These are phyloP conservation scores for Gadus chalcogrammus DNA, from an alignment of 2,113 vertebrate genomes.

Conservation along the genomic window DNA sequence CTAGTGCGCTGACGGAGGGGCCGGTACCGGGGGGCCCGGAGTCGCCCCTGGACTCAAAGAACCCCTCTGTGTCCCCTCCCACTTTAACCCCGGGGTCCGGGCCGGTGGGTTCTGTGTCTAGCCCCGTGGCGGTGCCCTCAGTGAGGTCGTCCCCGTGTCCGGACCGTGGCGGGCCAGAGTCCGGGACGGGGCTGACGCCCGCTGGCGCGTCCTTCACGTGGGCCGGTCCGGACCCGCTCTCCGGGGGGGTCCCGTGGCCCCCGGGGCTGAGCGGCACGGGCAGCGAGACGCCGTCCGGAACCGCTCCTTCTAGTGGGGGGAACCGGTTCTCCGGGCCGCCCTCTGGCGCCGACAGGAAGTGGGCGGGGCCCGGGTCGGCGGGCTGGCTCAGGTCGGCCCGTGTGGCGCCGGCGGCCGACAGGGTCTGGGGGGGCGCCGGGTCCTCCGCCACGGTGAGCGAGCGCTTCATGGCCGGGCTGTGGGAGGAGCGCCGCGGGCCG, in stretches of 20 bases:
- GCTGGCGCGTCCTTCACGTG: too few species aligned
- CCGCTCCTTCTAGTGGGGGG: slow-evolving; percentile 71
- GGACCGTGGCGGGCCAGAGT: too few species aligned
- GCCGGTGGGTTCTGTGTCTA: too few species aligned
- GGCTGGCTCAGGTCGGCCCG: slow-evolving; percentile 55
- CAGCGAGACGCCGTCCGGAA: slow-evolving; percentile 52
- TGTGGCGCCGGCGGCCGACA: slow-evolving; percentile 56
- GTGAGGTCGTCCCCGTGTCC: too few species aligned
- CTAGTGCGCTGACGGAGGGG: too few species aligned
- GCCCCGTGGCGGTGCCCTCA: too few species aligned
- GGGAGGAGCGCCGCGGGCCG: slow-evolving; percentile 59
- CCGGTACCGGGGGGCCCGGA: slow-evolving; percentile 35
- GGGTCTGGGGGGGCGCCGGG: slow-evolving; percentile 64
- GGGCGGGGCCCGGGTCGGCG: slow-evolving; percentile 45
- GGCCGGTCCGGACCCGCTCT: too few species aligned
- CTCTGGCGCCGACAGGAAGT: slow-evolving; percentile 56
- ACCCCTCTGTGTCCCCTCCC: background rate
- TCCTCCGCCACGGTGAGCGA: slow-evolving; percentile 85
- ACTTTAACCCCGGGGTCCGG: background rate
- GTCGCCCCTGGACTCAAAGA: slow-evolving; percentile 23
- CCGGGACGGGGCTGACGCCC: too few species aligned
- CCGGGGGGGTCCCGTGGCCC: slow-evolving; percentile 13
- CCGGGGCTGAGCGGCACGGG: slow-evolving; percentile 59
- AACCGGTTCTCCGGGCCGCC: background rate
- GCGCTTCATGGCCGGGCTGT: slow-evolving; percentile 75